Percentiles rank a stretch among this genome's conserved stretches.
Conservation (phyloP, 2,113 vertebrate genomes). For the Prochilodus magdalenae region DNA sequence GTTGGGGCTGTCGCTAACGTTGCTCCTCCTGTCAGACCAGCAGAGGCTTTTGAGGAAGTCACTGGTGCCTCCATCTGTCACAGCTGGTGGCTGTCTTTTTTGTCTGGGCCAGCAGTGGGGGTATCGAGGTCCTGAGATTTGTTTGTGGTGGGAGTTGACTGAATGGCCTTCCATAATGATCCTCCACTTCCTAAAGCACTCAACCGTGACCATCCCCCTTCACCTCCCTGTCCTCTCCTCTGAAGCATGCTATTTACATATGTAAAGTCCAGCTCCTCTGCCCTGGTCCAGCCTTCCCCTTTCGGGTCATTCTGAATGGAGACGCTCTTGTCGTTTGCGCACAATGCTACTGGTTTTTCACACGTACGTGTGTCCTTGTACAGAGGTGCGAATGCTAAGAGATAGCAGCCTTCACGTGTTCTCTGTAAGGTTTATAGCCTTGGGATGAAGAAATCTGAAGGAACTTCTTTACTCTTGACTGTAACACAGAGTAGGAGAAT, state of each 20-base stretch:
- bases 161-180: conserved; percentile 73
- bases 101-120: conserved; percentile 41
- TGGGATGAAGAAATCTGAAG: background rate
- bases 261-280: conserved; percentile 64
- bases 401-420: background rate
- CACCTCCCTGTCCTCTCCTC: conserved; percentile 64
- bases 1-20: background rate
- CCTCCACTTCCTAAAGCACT: conserved; percentile 81
- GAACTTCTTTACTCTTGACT: no score
- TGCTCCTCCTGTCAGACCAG: background rate
- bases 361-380: conserved; percentile 46
- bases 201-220: conserved; percentile 81
- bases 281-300: conserved; percentile 23
- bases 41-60: conserved; percentile 5
- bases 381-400: conserved; percentile 50
- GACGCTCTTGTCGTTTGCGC: conserved; percentile 40
- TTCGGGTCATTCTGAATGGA: conserved; percentile 38
- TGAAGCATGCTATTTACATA: conserved; percentile 75
- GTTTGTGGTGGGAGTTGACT: conserved; percentile 75
- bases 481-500: no score
- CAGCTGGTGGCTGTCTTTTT: conserved; percentile 68
- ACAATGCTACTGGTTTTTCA: conserved; percentile 57
- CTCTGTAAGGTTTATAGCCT: background rate
- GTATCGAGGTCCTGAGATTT: conserved; percentile 66
- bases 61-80: conserved; percentile 51